Percentiles rank a stretch among this genome's conserved stretches.
Evolutionary conservation across 2,888 invertebrate species (phyloP).

Genomic region (Strigamia crassipes): DNA sequence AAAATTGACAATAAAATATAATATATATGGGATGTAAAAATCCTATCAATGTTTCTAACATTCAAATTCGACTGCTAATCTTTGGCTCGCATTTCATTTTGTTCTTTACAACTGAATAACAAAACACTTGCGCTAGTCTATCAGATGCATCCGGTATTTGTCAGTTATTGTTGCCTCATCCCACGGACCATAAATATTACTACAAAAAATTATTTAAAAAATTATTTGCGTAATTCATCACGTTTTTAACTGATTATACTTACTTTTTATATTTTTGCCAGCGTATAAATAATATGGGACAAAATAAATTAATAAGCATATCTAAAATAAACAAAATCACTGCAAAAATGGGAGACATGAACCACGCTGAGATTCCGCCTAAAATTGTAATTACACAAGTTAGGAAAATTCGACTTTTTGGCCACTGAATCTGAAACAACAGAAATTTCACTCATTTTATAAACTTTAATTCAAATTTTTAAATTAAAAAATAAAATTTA

Average conservation of each 20-base stretch:
- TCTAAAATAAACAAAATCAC: slow-evolving; percentile 44
- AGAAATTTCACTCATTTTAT: slow-evolving; percentile 52
- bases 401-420: slow-evolving; percentile 35
- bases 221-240: not conserved
- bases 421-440: slow-evolving; percentile 56
- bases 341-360: slow-evolving; percentile 57
- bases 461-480: not conserved
- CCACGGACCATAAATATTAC: slow-evolving; percentile 96
- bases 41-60: not conserved
- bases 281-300: slow-evolving; percentile 74
- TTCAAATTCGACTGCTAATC: not conserved
- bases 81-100: not conserved
- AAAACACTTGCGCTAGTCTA: too few relatives aligned
- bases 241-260: slow-evolving; percentile 49
- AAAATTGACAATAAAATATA: not conserved
- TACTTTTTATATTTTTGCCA: slow-evolving; percentile 77
- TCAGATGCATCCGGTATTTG: not conserved
- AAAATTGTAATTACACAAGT: slow-evolving; percentile 52
- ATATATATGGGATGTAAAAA: not conserved
- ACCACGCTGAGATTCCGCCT: slow-evolving; percentile 68
- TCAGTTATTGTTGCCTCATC: slow-evolving; percentile 74
- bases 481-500: slow-evolving; percentile 53
- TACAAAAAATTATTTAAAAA: slow-evolving; percentile 52
- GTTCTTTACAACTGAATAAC: too few relatives aligned
- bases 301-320: slow-evolving; percentile 71